Evolutionary conservation across 2,888 invertebrate genomes (phyloP).

Genomic region (Thumatha senex): DNA sequence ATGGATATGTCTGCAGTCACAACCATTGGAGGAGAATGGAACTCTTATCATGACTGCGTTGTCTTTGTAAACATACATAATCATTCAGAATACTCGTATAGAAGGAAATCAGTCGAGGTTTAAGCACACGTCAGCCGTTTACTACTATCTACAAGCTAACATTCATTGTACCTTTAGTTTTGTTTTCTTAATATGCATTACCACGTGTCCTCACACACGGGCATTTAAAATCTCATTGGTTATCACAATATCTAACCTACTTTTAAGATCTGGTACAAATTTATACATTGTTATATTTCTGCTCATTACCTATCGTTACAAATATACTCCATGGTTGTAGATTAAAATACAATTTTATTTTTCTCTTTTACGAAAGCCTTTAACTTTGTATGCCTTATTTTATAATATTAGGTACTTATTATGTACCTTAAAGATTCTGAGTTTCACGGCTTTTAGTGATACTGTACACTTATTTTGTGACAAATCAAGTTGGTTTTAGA

Average conservation of each 20-base stretch:
- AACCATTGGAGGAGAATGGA: slow-evolving; percentile 65
- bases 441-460: slow-evolving; percentile 18
- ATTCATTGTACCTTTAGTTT: slow-evolving; percentile 78
- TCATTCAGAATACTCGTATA: slow-evolving; percentile 50
- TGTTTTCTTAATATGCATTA: slow-evolving; percentile 61
- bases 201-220: slow-evolving; percentile 57
- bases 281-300: slow-evolving; percentile 76
- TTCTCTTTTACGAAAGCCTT: slow-evolving; percentile 34
- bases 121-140: slow-evolving; percentile 67
- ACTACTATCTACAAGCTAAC: slow-evolving; percentile 62
- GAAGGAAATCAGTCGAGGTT: slow-evolving; percentile 62
- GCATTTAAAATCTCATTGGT: slow-evolving; percentile 79
- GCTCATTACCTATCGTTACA: slow-evolving; percentile 54
- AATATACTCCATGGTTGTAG: slow-evolving; percentile 43
- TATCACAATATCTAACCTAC: slow-evolving; percentile 81
- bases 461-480: slow-evolving; percentile 55
- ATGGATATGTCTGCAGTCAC: slow-evolving; percentile 80
- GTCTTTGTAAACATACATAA: slow-evolving; percentile 44
- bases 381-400: slow-evolving; percentile 39
- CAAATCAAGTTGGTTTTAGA: slow-evolving; percentile 67
- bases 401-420: slow-evolving; percentile 15
- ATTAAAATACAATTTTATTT: slow-evolving; percentile 34
- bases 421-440: slow-evolving; percentile 30
- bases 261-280: slow-evolving; percentile 76
- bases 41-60: slow-evolving; percentile 56